phyloP scores from a whole-genome alignment of 2,113 vertebrate genomes.

The Phaethon lepturus region DNA sequence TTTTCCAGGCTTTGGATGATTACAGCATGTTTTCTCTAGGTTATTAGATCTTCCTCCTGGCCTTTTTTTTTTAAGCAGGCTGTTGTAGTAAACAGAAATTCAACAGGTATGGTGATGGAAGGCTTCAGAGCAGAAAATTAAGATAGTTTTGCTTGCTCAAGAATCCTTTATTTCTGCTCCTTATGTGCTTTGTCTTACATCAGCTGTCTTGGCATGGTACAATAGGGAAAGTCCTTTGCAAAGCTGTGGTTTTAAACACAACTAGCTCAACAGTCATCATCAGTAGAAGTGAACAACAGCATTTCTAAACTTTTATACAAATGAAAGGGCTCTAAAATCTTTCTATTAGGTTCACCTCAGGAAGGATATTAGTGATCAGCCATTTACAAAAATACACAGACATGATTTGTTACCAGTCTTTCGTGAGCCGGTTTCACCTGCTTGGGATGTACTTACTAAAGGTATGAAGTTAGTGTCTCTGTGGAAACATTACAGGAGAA shows the following conservation, averaged over 20 bases:
- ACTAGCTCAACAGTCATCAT: background rate
- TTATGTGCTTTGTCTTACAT: background rate
- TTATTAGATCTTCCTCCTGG: background rate
- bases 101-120: background rate
- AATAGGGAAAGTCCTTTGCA: background rate
- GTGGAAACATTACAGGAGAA: background rate
- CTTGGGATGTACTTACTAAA: background rate
- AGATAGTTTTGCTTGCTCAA: background rate
- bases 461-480: background rate
- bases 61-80: background rate
- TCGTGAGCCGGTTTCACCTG: background rate
- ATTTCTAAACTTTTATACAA: background rate
- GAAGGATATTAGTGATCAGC: background rate
- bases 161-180: conserved; percentile 36
- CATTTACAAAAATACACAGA: background rate
- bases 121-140: background rate
- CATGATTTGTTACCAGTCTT: background rate
- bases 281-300: background rate
- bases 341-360: background rate
- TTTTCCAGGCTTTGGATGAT: background rate
- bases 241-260: background rate
- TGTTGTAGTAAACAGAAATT: background rate
- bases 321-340: background rate
- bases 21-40: background rate
- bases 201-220: background rate